phyloP scores from a whole-genome alignment of 2,888 invertebrate species.

The Torymus tubicola region DNA sequence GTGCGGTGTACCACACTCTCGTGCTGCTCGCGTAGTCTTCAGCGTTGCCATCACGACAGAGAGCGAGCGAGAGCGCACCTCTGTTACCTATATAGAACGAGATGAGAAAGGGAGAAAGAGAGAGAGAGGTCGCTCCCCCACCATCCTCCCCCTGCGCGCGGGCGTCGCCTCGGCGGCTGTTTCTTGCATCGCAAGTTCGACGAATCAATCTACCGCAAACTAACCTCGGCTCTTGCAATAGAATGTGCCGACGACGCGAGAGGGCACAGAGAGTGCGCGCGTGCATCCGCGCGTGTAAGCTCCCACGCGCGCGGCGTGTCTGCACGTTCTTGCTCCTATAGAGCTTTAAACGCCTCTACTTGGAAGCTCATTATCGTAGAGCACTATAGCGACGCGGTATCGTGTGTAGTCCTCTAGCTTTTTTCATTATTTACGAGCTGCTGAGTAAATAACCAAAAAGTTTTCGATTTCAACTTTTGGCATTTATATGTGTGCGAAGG shows the following conservation, averaged over 20 bases:
- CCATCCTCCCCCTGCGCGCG: background rate
- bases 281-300: background rate
- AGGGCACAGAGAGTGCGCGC: background rate
- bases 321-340: conserved; percentile 18
- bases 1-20: no score
- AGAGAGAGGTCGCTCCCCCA: background rate
- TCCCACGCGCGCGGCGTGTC: background rate
- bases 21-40: no score
- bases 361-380: conserved; percentile 60
- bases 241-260: no score
- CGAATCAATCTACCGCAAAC: conserved; percentile 45
- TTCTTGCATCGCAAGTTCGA: conserved; percentile 39
- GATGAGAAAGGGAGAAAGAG: conserved; percentile 3
- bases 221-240: background rate
- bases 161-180: background rate
- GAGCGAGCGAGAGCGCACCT: background rate
- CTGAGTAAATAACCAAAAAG: background rate
- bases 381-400: conserved; percentile 28
- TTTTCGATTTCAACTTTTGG: background rate
- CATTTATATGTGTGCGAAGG: no score
- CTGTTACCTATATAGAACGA: no score
- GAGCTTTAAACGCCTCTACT: conserved; percentile 55
- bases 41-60: background rate
- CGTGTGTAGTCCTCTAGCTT: background rate
- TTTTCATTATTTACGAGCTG: conserved; percentile 6